These are phyloP conservation scores for Myrmecobius fasciatus DNA, from an alignment of 2,113 vertebrate species.

Conservation along the genomic window DNA sequence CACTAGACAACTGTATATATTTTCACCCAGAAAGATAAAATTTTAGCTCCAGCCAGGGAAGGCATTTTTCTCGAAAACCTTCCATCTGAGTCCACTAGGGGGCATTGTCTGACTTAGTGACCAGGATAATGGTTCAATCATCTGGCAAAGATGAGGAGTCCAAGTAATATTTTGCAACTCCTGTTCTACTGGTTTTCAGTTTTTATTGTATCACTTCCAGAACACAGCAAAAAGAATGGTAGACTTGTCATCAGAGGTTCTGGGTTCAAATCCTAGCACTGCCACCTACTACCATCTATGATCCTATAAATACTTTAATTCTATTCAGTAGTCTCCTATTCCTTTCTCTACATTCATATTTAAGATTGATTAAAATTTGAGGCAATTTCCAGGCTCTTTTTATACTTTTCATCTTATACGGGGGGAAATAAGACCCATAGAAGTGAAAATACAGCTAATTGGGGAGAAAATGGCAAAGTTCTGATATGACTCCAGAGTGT, in stretches of 20 bases:
- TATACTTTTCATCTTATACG: background rate
- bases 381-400: background rate
- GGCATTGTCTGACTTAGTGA: background rate
- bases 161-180: background rate
- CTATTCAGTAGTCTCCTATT: background rate
- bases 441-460: background rate
- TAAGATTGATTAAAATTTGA: background rate
- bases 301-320: background rate
- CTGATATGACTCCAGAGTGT: background rate
- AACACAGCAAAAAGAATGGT: background rate
- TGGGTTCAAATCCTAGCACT: background rate
- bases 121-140: background rate
- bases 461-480: background rate
- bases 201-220: background rate
- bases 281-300: background rate
- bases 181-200: background rate
- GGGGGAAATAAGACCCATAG: background rate
- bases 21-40: background rate
- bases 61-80: background rate
- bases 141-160: background rate
- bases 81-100: background rate
- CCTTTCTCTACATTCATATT: background rate
- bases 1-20: background rate
- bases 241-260: background rate
- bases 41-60: background rate